Percentiles rank a stretch among this genome's conserved stretches.
These are phyloP conservation scores for Acinonyx jubatus DNA, from an alignment of 2,113 vertebrate species.

Conservation along the genomic window DNA sequence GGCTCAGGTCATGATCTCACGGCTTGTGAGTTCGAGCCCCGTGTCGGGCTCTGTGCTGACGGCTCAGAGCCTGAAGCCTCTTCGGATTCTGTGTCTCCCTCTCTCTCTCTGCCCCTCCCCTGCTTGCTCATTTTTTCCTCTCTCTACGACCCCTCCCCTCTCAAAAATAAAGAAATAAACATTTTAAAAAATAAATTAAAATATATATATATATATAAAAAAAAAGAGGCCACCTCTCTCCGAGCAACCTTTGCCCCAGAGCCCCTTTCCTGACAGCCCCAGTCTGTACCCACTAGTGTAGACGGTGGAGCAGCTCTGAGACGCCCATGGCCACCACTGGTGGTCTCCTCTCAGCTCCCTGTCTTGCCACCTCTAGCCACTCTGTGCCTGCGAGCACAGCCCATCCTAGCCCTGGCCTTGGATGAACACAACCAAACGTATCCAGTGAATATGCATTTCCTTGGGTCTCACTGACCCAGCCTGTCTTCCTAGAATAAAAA, in stretches of 20 bases:
- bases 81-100: too few relatives aligned
- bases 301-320: not conserved
- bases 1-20: too few relatives aligned
- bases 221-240: not conserved
- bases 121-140: too few relatives aligned
- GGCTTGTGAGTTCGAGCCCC: too few relatives aligned
- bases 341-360: not conserved
- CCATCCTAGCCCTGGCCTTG: not conserved
- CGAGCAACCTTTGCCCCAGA: not conserved
- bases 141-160: too few relatives aligned
- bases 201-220: too few relatives aligned
- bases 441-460: not conserved
- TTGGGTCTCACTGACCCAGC: conserved; percentile 52
- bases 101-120: too few relatives aligned
- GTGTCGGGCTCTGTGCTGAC: too few relatives aligned
- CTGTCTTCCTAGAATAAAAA: conserved; percentile 20
- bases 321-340: not conserved
- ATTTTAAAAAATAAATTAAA: too few relatives aligned
- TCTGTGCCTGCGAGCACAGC: not conserved
- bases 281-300: not conserved
- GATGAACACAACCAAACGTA: not conserved
- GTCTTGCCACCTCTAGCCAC: not conserved
- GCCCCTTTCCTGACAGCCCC: not conserved
- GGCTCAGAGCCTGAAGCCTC: too few relatives aligned
- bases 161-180: too few relatives aligned